These are phyloP conservation scores for Phyllostomus discolor DNA, from an alignment of 2,113 vertebrate genomes.

Conservation along the genomic window DNA sequence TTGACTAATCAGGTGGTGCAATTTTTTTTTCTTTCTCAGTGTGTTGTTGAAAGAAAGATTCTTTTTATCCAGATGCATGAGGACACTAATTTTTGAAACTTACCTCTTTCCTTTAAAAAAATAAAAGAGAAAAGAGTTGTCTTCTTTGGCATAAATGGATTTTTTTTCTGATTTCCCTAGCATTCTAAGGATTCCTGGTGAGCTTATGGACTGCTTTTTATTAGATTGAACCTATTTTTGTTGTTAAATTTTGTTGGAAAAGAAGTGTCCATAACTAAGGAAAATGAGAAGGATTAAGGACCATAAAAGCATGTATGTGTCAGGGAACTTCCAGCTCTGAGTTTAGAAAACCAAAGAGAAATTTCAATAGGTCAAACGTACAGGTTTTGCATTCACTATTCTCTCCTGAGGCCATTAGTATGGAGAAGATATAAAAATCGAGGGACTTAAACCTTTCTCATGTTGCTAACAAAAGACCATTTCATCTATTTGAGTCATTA, in stretches of 20 bases:
- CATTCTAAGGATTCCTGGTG: not conserved
- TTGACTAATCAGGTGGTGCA: fast-evolving
- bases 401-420: not conserved
- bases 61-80: not conserved
- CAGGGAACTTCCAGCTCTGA: not conserved
- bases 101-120: not conserved
- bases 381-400: not conserved
- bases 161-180: not conserved
- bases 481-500: not conserved
- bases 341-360: not conserved
- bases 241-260: not conserved
- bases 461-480: not conserved
- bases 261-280: not conserved
- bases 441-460: not conserved
- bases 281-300: not conserved
- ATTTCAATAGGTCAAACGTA: not conserved
- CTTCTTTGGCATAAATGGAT: not conserved
- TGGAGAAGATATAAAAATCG: not conserved
- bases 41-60: not conserved
- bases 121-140: not conserved
- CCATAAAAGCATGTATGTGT: not conserved
- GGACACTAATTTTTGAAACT: not conserved
- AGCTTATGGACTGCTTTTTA: not conserved
- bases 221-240: not conserved
- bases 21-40: not conserved